Evolutionary conservation across 2,113 vertebrate genomes (phyloP).

Genomic region (Muscicapa adusta): DNA sequence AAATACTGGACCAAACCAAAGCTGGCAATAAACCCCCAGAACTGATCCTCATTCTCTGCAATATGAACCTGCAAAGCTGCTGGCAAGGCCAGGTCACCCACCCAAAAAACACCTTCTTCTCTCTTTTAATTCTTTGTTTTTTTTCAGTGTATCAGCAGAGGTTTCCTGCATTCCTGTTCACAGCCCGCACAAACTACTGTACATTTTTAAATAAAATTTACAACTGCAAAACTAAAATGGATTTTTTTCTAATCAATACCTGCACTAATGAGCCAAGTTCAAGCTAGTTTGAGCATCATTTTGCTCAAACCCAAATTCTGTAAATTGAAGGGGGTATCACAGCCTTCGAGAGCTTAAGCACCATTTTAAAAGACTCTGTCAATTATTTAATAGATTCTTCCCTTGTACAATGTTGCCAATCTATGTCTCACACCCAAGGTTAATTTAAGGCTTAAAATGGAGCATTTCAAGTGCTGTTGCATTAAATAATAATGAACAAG

Average conservation of each 20-base stretch:
- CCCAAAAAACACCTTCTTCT: not conserved
- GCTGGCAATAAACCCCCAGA: not conserved
- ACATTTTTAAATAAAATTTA: not conserved
- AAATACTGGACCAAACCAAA: not conserved
- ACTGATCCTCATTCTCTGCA: not conserved
- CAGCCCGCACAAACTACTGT: not conserved
- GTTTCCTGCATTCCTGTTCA: no score
- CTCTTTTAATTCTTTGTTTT: not conserved
- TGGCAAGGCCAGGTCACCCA: not conserved
- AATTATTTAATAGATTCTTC: slow-evolving; percentile 4
- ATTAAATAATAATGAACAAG: not conserved
- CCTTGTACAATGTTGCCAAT: not conserved
- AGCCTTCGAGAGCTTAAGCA: not conserved
- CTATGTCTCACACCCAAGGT: not conserved
- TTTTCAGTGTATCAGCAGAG: not conserved
- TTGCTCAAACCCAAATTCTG: not conserved
- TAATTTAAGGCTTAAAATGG: slow-evolving; percentile 28
- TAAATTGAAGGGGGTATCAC: not conserved
- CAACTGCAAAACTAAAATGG: not conserved
- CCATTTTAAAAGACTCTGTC: not conserved
- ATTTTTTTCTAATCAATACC: not conserved
- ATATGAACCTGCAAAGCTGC: not conserved
- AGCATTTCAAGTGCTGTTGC: not conserved
- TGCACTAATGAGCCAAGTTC: not conserved
- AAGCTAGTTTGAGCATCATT: not conserved